phyloP scores from a whole-genome alignment of 92 coral and sea anemone genomes.

The Epizoanthus rinbou region DNA sequence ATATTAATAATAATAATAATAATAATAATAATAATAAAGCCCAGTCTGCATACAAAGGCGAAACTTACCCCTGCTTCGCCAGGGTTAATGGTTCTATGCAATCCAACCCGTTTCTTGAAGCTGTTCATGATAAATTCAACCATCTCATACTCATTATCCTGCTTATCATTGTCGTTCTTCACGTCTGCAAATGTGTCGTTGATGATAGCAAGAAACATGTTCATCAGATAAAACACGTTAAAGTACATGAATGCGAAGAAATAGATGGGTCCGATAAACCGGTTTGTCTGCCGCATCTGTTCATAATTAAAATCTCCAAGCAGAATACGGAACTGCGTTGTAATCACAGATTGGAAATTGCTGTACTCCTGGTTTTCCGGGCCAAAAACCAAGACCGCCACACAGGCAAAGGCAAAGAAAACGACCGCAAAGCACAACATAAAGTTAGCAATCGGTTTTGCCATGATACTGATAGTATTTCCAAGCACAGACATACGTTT shows the following conservation, averaged over 20 bases:
- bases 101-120: slow-evolving; percentile 60
- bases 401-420: slow-evolving; percentile 67
- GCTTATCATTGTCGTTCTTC: slow-evolving; percentile 61
- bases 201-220: slow-evolving; percentile 96
- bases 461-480: slow-evolving; percentile 67
- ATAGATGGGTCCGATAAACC: slow-evolving; percentile 76
- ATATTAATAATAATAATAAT: too few relatives aligned
- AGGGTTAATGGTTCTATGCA: slow-evolving; percentile 13
- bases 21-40: too few relatives aligned
- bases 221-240: slow-evolving; percentile 80
- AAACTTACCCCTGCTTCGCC: background rate
- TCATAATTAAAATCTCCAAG: slow-evolving; percentile 91
- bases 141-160: slow-evolving; percentile 83
- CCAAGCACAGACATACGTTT: slow-evolving; percentile 87
- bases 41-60: background rate
- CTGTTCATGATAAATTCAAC: slow-evolving; percentile 72
- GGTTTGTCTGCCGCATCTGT: slow-evolving; percentile 53
- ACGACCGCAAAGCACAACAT: slow-evolving; percentile 69
- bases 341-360: slow-evolving; percentile 56
- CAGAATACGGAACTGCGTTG: slow-evolving; percentile 74
- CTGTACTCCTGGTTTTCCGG: slow-evolving; percentile 53
- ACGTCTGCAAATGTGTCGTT: slow-evolving; percentile 88
- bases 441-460: slow-evolving; percentile 78
- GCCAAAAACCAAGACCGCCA: slow-evolving; percentile 76
- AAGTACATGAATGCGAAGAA: slow-evolving; percentile 89